Base-by-base conservation (phyloP, 2,797 vertebrate species). In the Phoeniculus purpureus region DNA sequence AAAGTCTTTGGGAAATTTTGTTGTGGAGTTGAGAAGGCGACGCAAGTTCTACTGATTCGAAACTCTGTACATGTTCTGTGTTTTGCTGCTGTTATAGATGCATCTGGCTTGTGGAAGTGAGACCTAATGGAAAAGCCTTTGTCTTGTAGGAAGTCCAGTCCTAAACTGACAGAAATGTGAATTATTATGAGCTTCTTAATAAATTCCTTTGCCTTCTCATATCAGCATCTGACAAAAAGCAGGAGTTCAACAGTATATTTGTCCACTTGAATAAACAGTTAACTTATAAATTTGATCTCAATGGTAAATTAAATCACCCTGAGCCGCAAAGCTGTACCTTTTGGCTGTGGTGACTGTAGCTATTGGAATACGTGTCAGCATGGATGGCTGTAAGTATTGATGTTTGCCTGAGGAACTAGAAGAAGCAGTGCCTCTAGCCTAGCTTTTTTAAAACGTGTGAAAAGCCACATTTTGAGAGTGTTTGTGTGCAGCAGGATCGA, bases 171-270 rank as follows among this genome's bases (percentile, higher is more conserved):
- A 66, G 74, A 92, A 82, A 96, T 85, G 68, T 91, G 67, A 91
- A 75, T 94, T 89, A 60, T 87, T 94, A 90, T 83, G 87, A 70
- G 71, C 68, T 78, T 96, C 94, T 94, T 97, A 96, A 96, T 97
- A 96, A 96, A 95, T 95, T 96, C 92, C 76, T 85, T 87, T 66
- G 45, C 85, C 93, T 84, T 80, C 65, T 82, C 55, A 5, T 92
- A 81, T 92, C 80, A 81, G 29, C 70, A 26, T 79, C 59, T 92
- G 73, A 94, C 61, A 92, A 93, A 87, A 93, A 81, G 61, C 81
- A 91, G 58, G 13, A 23, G 47, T 84, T 80, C 67, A 47, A n/a
- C 40, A 61, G 31, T 70, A 4, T 79, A 37, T 92, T 89, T 91
- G 45, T 34, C 40, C 27, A n/a, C 75, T 81, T 82, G 60, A 87